Evolutionary conservation across 2,888 invertebrate species (phyloP).

Genomic region (Stenodema calcarata): DNA sequence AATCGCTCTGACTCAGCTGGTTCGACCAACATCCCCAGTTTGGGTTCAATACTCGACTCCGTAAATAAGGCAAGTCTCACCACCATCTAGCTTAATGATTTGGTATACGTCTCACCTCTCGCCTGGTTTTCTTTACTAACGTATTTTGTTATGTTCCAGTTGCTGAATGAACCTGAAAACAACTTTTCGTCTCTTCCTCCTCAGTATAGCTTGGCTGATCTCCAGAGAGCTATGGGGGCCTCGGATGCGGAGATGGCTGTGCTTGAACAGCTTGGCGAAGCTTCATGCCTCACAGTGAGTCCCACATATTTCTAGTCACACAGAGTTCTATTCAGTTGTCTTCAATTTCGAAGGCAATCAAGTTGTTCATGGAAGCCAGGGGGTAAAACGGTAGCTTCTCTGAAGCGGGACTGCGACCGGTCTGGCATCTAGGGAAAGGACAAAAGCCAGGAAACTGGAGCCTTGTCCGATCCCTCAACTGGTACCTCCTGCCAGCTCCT

Average conservation of each 20-base stretch:
- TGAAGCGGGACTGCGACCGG: too few relatives aligned
- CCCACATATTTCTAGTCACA: too few relatives aligned
- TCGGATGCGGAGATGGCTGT: constrained; percentile 60
- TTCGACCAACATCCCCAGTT: constrained; percentile 48
- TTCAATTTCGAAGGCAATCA: too few relatives aligned
- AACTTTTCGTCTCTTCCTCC: constrained; percentile 44
- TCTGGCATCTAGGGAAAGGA: too few relatives aligned
- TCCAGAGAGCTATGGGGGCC: constrained; percentile 60
- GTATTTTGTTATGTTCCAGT: constrained; percentile 40
- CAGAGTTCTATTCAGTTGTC: too few relatives aligned
- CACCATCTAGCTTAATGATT: too few relatives aligned
- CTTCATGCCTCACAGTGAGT: constrained; percentile 15
- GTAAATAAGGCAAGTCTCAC: constrained; percentile 57
- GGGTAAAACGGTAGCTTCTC: too few relatives aligned
- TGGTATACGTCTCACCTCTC: background rate
- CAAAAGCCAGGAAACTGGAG: too few relatives aligned
- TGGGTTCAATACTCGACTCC: constrained; percentile 59
- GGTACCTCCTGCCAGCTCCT: too few relatives aligned
- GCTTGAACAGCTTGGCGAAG: constrained; percentile 59
- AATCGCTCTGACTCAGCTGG: background rate
- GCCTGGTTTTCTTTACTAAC: background rate
- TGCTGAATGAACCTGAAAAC: constrained; percentile 50
- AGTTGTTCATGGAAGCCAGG: background rate
- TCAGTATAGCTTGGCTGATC: constrained; percentile 56
- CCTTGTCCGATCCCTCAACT: too few relatives aligned